Percentiles rank a stretch among this genome's conserved stretches.
Evolutionary conservation across 2,113 vertebrate genomes (phyloP).

Genomic region (Pteruthius melanotis): DNA sequence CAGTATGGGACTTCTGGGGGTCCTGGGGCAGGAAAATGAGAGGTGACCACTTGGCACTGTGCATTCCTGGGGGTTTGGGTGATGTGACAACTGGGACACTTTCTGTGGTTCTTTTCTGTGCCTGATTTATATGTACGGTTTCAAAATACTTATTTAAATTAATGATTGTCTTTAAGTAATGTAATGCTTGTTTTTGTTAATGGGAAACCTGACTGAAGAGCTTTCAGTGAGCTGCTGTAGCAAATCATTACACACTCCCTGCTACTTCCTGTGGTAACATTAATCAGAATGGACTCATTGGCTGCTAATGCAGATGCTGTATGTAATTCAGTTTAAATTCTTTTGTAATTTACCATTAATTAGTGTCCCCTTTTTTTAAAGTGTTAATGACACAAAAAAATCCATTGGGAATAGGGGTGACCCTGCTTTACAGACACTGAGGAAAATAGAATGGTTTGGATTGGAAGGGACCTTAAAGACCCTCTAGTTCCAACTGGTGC

Average conservation of each 20-base stretch:
- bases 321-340: constrained; percentile 44
- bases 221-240: constrained; percentile 37
- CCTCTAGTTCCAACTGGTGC: background rate
- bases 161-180: constrained; percentile 40
- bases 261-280: constrained; percentile 20
- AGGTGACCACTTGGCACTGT: background rate
- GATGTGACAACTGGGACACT: background rate
- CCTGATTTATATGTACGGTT: background rate
- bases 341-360: constrained; percentile 55
- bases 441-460: background rate
- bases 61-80: background rate
- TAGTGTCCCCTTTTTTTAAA: constrained; percentile 41
- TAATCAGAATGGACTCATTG: constrained; percentile 40
- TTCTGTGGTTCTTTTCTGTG: background rate
- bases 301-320: constrained; percentile 32
- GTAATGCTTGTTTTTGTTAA: constrained; percentile 45
- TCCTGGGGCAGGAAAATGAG: background rate
- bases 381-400: constrained; percentile 3
- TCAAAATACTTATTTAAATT: constrained; percentile 46
- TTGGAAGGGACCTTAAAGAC: background rate
- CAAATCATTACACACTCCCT: constrained; percentile 49
- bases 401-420: background rate
- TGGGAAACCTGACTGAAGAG: constrained; percentile 44
- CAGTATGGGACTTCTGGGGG: background rate
- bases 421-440: background rate